Evolutionary conservation across 2,797 vertebrate genomes (phyloP).

Genomic region (Pseudochirops cupreus): DNA sequence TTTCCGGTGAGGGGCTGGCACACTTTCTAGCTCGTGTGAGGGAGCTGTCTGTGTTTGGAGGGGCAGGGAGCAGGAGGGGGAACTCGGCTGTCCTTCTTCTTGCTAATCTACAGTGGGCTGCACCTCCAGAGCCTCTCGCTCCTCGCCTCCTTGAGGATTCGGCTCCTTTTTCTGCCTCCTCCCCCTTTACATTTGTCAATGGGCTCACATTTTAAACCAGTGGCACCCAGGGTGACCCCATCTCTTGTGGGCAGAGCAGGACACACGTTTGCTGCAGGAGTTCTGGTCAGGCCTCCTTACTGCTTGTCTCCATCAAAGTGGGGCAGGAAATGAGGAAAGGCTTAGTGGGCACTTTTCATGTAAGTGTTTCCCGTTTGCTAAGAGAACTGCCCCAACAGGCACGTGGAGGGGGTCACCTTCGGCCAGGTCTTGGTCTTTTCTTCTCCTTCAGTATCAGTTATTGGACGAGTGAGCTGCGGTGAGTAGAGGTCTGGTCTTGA

Average conservation of each 20-base stretch:
- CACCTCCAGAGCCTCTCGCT: neutral
- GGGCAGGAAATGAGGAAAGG: neutral
- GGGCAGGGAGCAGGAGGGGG: too few species aligned
- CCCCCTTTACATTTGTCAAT: neutral
- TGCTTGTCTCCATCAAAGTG: neutral
- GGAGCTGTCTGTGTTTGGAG: neutral
- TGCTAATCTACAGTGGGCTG: neutral
- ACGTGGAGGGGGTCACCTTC: neutral
- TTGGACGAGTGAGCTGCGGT: too few species aligned
- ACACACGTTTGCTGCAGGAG: neutral
- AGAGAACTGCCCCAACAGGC: accelerated
- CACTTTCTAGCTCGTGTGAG: neutral
- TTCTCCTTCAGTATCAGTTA: neutral
- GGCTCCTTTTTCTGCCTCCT: neutral
- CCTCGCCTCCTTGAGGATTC: neutral
- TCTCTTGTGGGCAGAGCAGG: too few species aligned
- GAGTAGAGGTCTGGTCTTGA: too few species aligned
- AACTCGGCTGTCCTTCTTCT: neutral
- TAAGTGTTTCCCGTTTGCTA: neutral
- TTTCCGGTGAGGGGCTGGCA: neutral
- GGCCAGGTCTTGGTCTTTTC: neutral
- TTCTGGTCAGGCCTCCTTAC: neutral
- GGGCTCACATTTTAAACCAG: neutral
- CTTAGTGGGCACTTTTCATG: neutral
- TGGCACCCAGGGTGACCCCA: too few species aligned